Evolutionary conservation across 2,888 invertebrate genomes (phyloP), one percentile per base, ranked within the genome.

Genomic region (Auanema sp.): DNA sequence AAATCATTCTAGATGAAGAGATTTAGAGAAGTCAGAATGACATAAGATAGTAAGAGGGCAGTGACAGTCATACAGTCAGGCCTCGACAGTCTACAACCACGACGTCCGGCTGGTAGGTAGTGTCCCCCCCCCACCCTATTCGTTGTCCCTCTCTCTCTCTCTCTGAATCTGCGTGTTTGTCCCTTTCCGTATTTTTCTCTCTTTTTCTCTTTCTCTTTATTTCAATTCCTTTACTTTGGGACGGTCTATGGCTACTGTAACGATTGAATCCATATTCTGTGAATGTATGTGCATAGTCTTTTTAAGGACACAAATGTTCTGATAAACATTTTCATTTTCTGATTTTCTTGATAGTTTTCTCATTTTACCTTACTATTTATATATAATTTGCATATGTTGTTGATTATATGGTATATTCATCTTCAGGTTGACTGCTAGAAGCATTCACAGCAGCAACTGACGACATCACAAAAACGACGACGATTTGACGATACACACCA

Each of bases 31-130:
- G 33, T 33, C 33, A 33, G 33, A 33, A 33, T 33, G 4, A 33
- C 33, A 33, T 8, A 33, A 33, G 33, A 33, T 33, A 33, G 33
- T 33, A 33, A 33, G 33, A 33, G 33, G 33, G 33, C 33, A 33
- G 33, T 33, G 33, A 33, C 33, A 33, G 33, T 33, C 33, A 33
- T 33, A 33, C 33, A 33, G 33, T 33, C 33, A 33, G 50, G 50
- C 21, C 21, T 50, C 50, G 50, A 50, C 24, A 18, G 50, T 18
- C 50, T 18, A 50, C 44, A 50, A 21, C 43, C 51, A 60, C 59
- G 59, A 60, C 59, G 52, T 51, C 53, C 59, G 18, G 58, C 49
- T 51, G 53, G 59, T 53, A 53, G 42, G 43, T 55, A 60, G 54
- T 47, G 40, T 47, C 54, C 44, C 23, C 47, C 56, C 57, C 53